phyloP scores from a whole-genome alignment of 2,113 vertebrate species.

The Aspidoscelis tigris region DNA sequence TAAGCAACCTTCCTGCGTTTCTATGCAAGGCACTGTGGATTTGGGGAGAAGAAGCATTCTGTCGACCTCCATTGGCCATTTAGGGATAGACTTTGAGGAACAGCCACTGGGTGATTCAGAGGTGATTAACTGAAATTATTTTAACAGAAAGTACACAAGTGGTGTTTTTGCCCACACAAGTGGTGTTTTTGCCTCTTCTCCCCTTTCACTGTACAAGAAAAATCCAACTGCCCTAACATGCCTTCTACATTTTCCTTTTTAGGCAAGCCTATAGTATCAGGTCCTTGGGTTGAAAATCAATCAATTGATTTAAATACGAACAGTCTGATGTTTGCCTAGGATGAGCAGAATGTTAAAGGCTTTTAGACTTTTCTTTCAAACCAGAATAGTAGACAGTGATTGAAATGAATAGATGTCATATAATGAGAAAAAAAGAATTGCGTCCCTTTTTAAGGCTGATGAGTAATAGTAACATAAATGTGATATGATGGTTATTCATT shows the following conservation, averaged over 20 bases:
- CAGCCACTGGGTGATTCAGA: too few species aligned
- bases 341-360: constrained; percentile 55
- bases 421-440: constrained; percentile 18
- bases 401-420: constrained; percentile 50
- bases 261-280: constrained; percentile 15
- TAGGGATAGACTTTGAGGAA: too few species aligned
- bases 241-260: background rate
- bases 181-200: background rate
- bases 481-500: constrained; percentile 44
- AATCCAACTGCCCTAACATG: background rate
- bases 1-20: background rate
- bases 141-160: too few species aligned
- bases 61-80: too few species aligned
- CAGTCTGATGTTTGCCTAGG: constrained; percentile 50
- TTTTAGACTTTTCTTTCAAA: constrained; percentile 57
- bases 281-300: constrained; percentile 56
- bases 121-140: too few species aligned
- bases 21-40: too few species aligned
- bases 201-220: background rate
- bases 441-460: constrained; percentile 38
- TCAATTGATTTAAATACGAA: constrained; percentile 62
- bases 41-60: too few species aligned
- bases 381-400: constrained; percentile 51
- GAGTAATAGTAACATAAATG: constrained; percentile 32
- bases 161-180: too few species aligned